Evolutionary conservation across 1,140 invertebrate genomes (phyloP).

Genomic region (Matsumurasca onukii): DNA sequence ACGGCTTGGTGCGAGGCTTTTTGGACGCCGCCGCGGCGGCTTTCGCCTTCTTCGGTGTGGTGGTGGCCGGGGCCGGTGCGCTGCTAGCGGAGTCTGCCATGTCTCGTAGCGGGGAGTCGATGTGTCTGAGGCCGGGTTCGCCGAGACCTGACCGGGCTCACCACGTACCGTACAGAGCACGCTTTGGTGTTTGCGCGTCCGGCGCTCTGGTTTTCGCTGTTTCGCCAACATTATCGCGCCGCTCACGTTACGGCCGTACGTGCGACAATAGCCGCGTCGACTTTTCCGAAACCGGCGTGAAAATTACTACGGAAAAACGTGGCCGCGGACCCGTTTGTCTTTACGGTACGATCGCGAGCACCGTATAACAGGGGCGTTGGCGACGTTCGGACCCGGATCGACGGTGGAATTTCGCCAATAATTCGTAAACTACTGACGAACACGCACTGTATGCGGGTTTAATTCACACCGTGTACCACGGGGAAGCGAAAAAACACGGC

Average conservation of each 20-base stretch:
- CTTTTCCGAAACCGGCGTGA: too few relatives aligned
- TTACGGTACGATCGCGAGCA: too few relatives aligned
- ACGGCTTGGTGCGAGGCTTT: constrained; percentile 40
- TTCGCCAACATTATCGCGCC: not conserved
- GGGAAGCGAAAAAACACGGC: too few relatives aligned
- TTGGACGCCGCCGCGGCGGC: constrained; percentile 30
- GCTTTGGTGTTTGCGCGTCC: not conserved
- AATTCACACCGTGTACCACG: too few relatives aligned
- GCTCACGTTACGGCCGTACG: not conserved
- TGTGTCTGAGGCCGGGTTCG: not conserved
- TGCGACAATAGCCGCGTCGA: not conserved
- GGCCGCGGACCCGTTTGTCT: too few relatives aligned
- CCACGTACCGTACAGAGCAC: not conserved
- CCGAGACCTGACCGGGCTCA: not conserved
- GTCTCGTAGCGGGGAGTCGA: not conserved
- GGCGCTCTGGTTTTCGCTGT: not conserved
- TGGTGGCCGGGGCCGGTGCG: not conserved
- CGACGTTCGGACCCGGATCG: too few relatives aligned
- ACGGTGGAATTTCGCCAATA: too few relatives aligned
- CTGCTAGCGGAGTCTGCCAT: not conserved
- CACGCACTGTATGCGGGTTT: too few relatives aligned
- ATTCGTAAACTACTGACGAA: too few relatives aligned
- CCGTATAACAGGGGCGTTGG: too few relatives aligned
- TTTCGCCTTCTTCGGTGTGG: constrained; percentile 35
- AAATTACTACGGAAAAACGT: too few relatives aligned